Evolutionary conservation across 2,113 vertebrate species (phyloP), one percentile per base, ranked within the genome.

Genomic region (Psophia crepitans): DNA sequence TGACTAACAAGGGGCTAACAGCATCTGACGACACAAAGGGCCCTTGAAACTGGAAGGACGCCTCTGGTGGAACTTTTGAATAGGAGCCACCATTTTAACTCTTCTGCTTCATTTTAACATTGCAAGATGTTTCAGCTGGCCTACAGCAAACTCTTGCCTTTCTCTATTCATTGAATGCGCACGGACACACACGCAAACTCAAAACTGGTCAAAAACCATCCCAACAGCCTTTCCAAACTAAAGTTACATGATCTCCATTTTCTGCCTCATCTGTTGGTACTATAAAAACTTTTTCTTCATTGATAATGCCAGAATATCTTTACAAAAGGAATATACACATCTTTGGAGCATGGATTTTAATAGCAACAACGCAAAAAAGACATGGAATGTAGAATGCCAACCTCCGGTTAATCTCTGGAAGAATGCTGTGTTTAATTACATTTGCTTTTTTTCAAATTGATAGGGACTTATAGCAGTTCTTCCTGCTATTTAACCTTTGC

Each of bases 1-100:
- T 98, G 98, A 98, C 97, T 98, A 98, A 98, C 95, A 96, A 97
- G 96, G 94, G 91, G 37, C 95, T 97, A 98, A 97, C 65, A 97
- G 90, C 91, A 91, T 97, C 84, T 97, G 90, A 95, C 39, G 46
- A 97, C 97, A 98, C 97, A 98, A 97, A 98, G 95, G 58, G 68
- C 96, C 84, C 95, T 97, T 98, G 94, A 95, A 98, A 96, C 6
- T 95, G 87, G 41, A 82, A 80, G 80, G 92, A 96, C 19, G 37
- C 94, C 93, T 84, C 88, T 89, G 49, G 79, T 92, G 71, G 90
- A 90, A 63, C 75, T 96, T 97, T 93, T 88, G 88, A 97, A 74
- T 23, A 92, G 84, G 33, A 96, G 78, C 56, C 74, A 95, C 43
- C 26, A 70, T 96, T 94, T 97, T 94, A 97, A 97, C 83, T 94